Percentiles rank a stretch among this genome's conserved stretches.
Conservation (phyloP, 2,797 vertebrate genomes). For the Aeoliscus strigatus region DNA sequence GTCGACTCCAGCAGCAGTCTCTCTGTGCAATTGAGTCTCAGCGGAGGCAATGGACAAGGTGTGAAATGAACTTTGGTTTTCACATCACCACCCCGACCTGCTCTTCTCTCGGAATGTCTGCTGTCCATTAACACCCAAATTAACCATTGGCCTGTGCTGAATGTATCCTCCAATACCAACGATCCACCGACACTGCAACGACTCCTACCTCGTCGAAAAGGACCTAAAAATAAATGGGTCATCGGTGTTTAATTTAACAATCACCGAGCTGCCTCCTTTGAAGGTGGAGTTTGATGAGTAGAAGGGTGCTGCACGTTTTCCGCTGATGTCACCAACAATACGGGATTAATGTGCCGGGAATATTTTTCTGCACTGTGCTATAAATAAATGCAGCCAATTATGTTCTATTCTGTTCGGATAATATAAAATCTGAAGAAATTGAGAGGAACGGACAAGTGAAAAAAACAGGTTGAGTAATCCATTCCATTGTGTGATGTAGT, state of each 20-base stretch:
- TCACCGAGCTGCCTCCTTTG: slow-evolving; percentile 4
- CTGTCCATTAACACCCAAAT: slow-evolving; percentile 12
- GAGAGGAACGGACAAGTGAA: too few species aligned
- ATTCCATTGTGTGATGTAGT: too few species aligned
- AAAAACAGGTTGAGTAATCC: too few species aligned
- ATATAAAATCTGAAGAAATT: background rate
- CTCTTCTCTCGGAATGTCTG: slow-evolving; percentile 24
- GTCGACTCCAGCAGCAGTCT: slow-evolving; percentile 14
- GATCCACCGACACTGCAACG: background rate
- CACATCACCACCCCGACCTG: slow-evolving; percentile 17
- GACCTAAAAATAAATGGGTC: slow-evolving; percentile 4
- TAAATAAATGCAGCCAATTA: slow-evolving; percentile 17
- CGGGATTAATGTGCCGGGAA: too few species aligned
- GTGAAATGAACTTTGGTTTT: slow-evolving; percentile 57
- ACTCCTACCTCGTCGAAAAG: slow-evolving; percentile 13
- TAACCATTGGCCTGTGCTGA: slow-evolving; percentile 6
- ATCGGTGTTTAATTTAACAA: slow-evolving; percentile 21
- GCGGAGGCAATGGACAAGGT: slow-evolving; percentile 44
- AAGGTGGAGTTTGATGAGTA: slow-evolving; percentile 1
- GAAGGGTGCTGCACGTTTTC: background rate
- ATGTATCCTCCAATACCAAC: background rate
- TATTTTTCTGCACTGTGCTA: slow-evolving; percentile 4
- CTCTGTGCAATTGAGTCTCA: slow-evolving; percentile 24
- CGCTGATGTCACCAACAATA: too few species aligned
- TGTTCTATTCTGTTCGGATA: slow-evolving; percentile 5